phyloP scores from a whole-genome alignment of 1,140 invertebrate genomes.

The Plodia interpunctella region DNA sequence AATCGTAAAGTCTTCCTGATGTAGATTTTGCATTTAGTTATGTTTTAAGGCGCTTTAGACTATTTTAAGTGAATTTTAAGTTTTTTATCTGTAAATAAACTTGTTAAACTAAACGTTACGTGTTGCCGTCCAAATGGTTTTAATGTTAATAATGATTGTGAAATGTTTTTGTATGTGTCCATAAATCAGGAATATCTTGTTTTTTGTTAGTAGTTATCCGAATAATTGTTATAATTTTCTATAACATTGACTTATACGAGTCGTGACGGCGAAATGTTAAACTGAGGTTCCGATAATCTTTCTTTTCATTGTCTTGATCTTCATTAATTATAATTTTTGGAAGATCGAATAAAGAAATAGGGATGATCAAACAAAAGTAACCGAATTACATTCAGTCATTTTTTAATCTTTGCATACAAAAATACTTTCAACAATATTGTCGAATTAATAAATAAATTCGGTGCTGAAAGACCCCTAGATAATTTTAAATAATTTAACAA shows the following conservation, averaged over 20 bases:
- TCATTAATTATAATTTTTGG: too few species aligned
- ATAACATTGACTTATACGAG: too few species aligned
- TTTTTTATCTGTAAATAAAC: slow-evolving; percentile 36
- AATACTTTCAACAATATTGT: slow-evolving; percentile 6
- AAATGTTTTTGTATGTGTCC: slow-evolving; percentile 5
- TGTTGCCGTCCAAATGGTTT: slow-evolving; percentile 61
- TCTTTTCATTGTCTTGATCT: too few species aligned
- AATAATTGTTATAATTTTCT: too few species aligned
- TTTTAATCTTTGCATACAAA: slow-evolving; percentile 8
- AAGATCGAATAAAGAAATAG: too few species aligned
- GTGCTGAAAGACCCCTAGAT: slow-evolving; percentile 57
- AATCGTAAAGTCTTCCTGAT: slow-evolving; percentile 30
- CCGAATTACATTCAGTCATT: background rate
- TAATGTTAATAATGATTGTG: slow-evolving; percentile 17
- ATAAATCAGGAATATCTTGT: background rate
- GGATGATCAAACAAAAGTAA: background rate
- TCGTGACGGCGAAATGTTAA: too few species aligned
- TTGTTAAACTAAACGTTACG: slow-evolving; percentile 21
- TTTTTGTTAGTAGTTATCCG: too few species aligned
- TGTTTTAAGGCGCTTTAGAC: slow-evolving; percentile 38
- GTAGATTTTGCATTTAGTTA: slow-evolving; percentile 36
- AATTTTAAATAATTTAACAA: slow-evolving; percentile 33
- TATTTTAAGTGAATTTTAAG: slow-evolving; percentile 24
- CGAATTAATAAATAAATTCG: slow-evolving; percentile 27
- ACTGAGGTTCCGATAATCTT: too few species aligned